Evolutionary conservation across 2,888 invertebrate species (phyloP), one percentile per base, ranked within the genome.

Genomic region (Limnephilus marmoratus): DNA sequence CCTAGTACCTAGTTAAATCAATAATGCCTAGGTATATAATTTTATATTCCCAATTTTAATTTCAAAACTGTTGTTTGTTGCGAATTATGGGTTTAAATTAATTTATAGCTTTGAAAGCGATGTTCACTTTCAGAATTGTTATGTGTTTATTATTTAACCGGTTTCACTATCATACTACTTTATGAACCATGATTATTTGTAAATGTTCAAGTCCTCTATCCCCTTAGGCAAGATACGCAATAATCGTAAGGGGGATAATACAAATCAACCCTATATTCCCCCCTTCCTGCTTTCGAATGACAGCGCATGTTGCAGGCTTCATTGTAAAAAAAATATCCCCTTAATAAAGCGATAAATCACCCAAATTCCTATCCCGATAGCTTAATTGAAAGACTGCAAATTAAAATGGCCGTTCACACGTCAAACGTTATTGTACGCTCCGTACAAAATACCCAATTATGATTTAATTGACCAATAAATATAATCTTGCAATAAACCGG

Each of bases 391-490:
- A 24, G n/a, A 24, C 68, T 68, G 24, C 24, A n/a, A 68, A 68
- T 68, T 86, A 86, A 86, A 86, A 45, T 41, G 12, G 9, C 45
- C 86, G 11, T 68, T 87, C 31, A 31, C 87, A 87, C 87, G 87
- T 87, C 53, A 87, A 29, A 68, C 5, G 18, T 37, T 31, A 68
- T 87, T 68, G 18, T 18, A 87, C 31, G 49, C 31, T 45, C n/a
- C 12, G 41, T 87, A 53, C 53, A 87, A 87, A 87, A 87, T 15
- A 31, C 34, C 18, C 87, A 53, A 87, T 87, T 87, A 87, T 53
- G 31, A 53, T 87, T 87, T 87, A 53, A 87, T 87, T 87, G 87
- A 31, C 31, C 87, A 85, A 87, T 87, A 87, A 87, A 87, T 53
- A 68, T 87, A 87, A 87, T 87, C 87, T 87, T 68, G 68, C 53